Base-by-base conservation (phyloP, 2,797 vertebrate genomes). In the Sebastes matsubarae region DNA sequence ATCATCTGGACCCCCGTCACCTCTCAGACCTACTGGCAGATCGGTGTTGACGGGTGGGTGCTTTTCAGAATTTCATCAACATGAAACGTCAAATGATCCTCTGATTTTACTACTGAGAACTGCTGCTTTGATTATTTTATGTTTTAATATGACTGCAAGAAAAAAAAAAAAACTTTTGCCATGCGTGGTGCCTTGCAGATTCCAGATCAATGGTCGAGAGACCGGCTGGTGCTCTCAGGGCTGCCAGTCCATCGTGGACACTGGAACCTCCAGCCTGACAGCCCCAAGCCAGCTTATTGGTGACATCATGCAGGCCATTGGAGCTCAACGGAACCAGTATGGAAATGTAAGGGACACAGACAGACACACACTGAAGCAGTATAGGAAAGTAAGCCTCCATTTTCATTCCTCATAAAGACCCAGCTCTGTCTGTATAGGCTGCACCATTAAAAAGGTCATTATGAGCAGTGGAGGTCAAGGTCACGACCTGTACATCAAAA, bases 191-290 rank as follows among this genome's bases (percentile, higher is more conserved):
- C 22, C 10, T 67, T 68, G 9, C 82, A 97, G 96, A 68, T 96
- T 97, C 71, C 30, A 83, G 68, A 72, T 97, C 0, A 93, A 88
- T 11, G 83, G 87, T 22, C 81, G 88, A 1, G 77, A 55, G 34
- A 95, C 83, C 0, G 87, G 85, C 52, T 96, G 88, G 91, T 97
- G 95, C 87, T 92, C 86, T 27, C 72, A 88, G 72, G 96, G 96
- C 75, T 97, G 96, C 87, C 96, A 97, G 89, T 92, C 93, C 67
- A 91, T 96, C 8, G 95, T 97, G 87, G 96, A 97, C 82, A 97
- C 96, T 0, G 96, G 96, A 66, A 97, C 95, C 0, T 96, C 93
- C 65, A 72, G 71, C 24, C 87, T 97, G 75, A 94, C 96, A 0
- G 89, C 92, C 34, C 96, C 96, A 32, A 42, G 84, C 32, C 60